phyloP scores from a whole-genome alignment of 2,113 vertebrate species.

The Brachyhypopomus occidentalis region DNA sequence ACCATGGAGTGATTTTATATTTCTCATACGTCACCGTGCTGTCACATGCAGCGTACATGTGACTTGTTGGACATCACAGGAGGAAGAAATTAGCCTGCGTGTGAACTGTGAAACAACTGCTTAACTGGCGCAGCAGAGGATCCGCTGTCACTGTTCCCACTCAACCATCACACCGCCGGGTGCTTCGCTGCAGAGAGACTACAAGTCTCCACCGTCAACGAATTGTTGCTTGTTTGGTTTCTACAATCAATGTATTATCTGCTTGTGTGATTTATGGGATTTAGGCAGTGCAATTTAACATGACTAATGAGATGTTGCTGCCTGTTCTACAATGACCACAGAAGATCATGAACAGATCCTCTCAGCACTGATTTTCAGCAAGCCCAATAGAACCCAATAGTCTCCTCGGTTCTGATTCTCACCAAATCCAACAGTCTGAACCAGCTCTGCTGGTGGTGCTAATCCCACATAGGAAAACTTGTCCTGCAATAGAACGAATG shows the following conservation, averaged over 20 bases:
- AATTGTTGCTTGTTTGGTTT: not conserved
- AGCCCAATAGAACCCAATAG: too few species aligned
- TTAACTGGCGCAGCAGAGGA: slow-evolving; percentile 15
- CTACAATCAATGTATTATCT: not conserved
- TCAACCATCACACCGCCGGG: slow-evolving; percentile 15
- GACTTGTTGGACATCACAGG: slow-evolving; percentile 22
- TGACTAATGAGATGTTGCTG: too few species aligned
- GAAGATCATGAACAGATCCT: too few species aligned
- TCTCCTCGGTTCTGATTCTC: too few species aligned
- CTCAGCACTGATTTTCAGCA: too few species aligned
- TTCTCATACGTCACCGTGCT: slow-evolving; percentile 18
- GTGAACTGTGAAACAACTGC: slow-evolving; percentile 25
- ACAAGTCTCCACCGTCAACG: not conserved
- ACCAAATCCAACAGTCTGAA: too few species aligned
- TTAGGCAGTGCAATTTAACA: too few species aligned
- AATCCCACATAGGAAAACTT: too few species aligned
- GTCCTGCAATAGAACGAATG: too few species aligned
- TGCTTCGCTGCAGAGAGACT: not conserved
- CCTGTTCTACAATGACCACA: too few species aligned
- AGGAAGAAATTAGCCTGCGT: slow-evolving; percentile 35
- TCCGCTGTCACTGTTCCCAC: slow-evolving; percentile 7
- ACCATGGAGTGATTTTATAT: not conserved
- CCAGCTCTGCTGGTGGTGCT: too few species aligned
- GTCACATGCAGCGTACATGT: slow-evolving; percentile 11
- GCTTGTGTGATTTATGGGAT: not conserved